phyloP scores from a whole-genome alignment of 2,797 vertebrate species.

The Brachyrhaphis roseni region DNA sequence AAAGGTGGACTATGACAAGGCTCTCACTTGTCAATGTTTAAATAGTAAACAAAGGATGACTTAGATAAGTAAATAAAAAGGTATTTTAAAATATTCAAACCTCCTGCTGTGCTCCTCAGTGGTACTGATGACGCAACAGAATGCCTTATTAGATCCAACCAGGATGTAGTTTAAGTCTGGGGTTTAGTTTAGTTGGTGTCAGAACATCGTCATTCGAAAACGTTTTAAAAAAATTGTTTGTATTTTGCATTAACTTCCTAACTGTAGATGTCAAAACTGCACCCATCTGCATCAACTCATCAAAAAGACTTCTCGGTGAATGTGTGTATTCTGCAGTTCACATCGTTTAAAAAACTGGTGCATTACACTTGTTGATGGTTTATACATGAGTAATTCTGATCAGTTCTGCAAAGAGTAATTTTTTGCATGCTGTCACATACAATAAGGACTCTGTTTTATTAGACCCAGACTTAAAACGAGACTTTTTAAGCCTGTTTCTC shows the following conservation, averaged over 20 bases:
- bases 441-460: background rate
- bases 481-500: background rate
- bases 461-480: background rate
- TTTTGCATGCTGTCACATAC: background rate
- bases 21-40: background rate
- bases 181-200: background rate
- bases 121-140: background rate
- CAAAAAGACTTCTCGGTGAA: background rate
- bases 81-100: background rate
- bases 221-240: background rate
- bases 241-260: background rate
- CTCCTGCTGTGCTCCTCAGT: background rate
- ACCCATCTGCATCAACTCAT: background rate
- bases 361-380: background rate
- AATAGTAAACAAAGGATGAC: background rate
- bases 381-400: background rate
- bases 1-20: background rate
- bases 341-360: background rate
- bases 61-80: background rate
- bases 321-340: background rate
- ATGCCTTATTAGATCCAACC: background rate
- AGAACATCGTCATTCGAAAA: background rate
- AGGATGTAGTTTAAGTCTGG: background rate
- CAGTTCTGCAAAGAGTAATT: background rate
- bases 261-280: background rate